phyloP scores from a whole-genome alignment of 2,797 vertebrate species.

The Urocyon cinereoargenteus region DNA sequence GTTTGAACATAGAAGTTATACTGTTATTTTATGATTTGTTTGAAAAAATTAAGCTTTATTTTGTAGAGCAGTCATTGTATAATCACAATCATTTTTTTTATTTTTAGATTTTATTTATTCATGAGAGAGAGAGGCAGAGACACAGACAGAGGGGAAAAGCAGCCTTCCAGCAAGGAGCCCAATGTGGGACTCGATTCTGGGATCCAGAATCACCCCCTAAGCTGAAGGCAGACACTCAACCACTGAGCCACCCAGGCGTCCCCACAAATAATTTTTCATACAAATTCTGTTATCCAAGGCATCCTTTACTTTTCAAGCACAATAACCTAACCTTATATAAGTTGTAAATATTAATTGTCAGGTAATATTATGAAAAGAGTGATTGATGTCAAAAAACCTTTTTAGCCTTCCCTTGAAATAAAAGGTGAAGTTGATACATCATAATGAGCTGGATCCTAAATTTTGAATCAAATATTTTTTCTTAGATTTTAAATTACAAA shows the following conservation, averaged over 20 bases:
- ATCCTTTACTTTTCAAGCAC: background rate
- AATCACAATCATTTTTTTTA: background rate
- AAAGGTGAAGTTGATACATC: background rate
- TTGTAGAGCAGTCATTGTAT: background rate
- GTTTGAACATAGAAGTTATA: background rate
- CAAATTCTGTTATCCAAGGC: background rate
- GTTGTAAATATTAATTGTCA: background rate
- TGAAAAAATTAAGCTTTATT: background rate
- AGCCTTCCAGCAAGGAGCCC: no score
- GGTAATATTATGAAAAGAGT: background rate
- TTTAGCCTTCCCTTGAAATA: background rate
- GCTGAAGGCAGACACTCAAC: no score
- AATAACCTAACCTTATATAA: background rate
- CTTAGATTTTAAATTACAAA: background rate
- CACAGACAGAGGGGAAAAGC: no score
- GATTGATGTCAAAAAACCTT: background rate
- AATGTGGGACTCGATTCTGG: no score
- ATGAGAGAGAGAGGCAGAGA: no score
- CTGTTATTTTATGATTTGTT: background rate
- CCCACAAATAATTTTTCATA: background rate
- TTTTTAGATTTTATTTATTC: no score
- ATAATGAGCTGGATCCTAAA: background rate
- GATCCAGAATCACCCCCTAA: no score
- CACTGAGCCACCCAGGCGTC: no score
- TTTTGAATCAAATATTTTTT: background rate